These are phyloP conservation scores for Scolanthus callimorphus DNA, from an alignment of 92 coral and sea anemone genomes.

Conservation along the genomic window DNA sequence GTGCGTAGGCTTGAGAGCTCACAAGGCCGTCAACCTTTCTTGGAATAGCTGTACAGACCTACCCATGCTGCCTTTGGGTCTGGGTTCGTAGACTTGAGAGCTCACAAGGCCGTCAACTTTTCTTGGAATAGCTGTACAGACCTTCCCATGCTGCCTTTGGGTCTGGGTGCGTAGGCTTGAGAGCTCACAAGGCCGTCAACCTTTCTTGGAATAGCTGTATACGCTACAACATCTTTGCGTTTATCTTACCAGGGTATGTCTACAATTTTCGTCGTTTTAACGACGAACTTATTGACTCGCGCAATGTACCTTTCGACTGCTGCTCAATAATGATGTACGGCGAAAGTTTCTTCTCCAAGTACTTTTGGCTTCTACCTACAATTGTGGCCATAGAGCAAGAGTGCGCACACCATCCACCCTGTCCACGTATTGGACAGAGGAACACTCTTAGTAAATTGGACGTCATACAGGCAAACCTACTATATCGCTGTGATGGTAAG, in stretches of 20 bases:
- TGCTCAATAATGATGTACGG: constrained; percentile 96
- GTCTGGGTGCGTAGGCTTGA: too few relatives aligned
- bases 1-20: too few relatives aligned
- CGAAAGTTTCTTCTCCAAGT: constrained; percentile 71
- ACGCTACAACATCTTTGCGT: too few relatives aligned
- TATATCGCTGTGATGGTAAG: constrained; percentile 82
- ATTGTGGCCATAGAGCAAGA: constrained; percentile 26
- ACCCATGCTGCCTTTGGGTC: too few relatives aligned
- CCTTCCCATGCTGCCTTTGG: too few relatives aligned
- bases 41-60: too few relatives aligned
- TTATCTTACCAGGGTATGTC: constrained; percentile 82
- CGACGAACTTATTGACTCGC: constrained; percentile 77
- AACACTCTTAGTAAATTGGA: constrained; percentile 74
- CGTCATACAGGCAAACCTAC: constrained; percentile 74
- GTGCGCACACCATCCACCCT: constrained; percentile 2
- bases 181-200: too few relatives aligned
- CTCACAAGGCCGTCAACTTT: too few relatives aligned
- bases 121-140: too few relatives aligned
- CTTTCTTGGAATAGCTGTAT: too few relatives aligned
- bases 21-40: too few relatives aligned
- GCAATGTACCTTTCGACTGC: constrained; percentile 85
- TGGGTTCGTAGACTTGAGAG: too few relatives aligned
- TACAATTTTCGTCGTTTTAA: constrained; percentile 78
- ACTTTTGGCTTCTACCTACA: constrained; percentile 61
- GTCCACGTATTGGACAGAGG: constrained; percentile 78